phyloP scores from a whole-genome alignment of 1,140 invertebrate genomes.

The Babylonia areolata region DNA sequence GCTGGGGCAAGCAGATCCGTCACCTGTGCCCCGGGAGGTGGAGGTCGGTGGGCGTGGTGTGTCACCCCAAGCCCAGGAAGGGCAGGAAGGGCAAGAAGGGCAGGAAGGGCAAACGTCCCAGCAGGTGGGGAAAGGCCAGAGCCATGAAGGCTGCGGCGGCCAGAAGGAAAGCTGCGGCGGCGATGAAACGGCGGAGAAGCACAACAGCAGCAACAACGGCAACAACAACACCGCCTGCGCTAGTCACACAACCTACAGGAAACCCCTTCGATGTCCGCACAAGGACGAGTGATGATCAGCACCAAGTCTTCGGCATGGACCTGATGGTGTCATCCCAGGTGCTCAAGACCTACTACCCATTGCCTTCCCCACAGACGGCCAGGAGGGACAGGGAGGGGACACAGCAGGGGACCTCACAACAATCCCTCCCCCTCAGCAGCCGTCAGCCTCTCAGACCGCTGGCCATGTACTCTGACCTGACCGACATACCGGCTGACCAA shows the following conservation, averaged over 20 bases:
- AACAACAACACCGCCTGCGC: not conserved
- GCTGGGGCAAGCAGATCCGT: conserved; percentile 23
- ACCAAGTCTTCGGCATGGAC: not conserved
- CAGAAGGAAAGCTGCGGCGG: not conserved
- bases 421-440: not conserved
- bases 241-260: not conserved
- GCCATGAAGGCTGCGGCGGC: not conserved
- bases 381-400: too few relatives aligned
- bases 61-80: not conserved
- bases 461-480: not conserved
- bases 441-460: not conserved
- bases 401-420: not conserved
- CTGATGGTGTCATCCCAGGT: not conserved
- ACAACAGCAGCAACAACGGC: not conserved
- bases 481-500: not conserved
- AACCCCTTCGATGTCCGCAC: not conserved
- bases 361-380: not conserved
- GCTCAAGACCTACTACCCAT: not conserved
- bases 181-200: not conserved
- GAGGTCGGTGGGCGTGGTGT: conserved; percentile 44
- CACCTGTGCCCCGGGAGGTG: conserved; percentile 30
- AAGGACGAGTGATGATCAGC: too few relatives aligned
- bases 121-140: not conserved
- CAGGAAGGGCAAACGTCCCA: not conserved
- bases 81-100: too few relatives aligned